Evolutionary conservation across 2,113 vertebrate genomes (phyloP).

Genomic region (Rhinoderma darwinii): DNA sequence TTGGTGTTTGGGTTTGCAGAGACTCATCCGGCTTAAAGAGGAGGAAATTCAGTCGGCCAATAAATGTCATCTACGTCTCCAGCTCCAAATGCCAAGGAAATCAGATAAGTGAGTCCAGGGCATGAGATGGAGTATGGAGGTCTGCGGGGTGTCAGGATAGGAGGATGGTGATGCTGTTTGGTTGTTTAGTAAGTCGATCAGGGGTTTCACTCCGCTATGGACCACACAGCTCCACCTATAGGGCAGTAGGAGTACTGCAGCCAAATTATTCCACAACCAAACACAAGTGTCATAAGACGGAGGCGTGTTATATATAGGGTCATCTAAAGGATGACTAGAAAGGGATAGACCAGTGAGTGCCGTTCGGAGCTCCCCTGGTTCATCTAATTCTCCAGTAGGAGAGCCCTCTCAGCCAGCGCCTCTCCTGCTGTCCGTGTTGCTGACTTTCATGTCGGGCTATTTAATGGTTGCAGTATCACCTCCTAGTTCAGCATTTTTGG

Average conservation of each 20-base stretch:
- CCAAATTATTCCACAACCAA: background rate
- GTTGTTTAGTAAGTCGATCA: background rate
- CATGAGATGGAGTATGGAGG: background rate
- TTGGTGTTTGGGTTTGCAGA: slow-evolving; percentile 94
- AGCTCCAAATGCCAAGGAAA: slow-evolving; percentile 90
- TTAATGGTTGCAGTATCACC: too few relatives aligned
- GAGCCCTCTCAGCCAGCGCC: too few relatives aligned
- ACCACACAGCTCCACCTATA: background rate
- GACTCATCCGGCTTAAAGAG: slow-evolving; percentile 92
- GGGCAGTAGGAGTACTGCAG: background rate
- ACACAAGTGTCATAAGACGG: too few relatives aligned
- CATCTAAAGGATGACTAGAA: too few relatives aligned
- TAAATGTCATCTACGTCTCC: slow-evolving; percentile 91
- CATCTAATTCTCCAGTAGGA: too few relatives aligned
- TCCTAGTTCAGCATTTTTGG: background rate
- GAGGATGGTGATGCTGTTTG: background rate
- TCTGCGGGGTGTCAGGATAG: too few relatives aligned
- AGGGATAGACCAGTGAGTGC: too few relatives aligned
- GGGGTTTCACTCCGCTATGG: background rate
- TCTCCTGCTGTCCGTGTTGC: too few relatives aligned
- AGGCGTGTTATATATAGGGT: too few relatives aligned
- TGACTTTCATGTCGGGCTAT: too few relatives aligned
- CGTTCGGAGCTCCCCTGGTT: too few relatives aligned
- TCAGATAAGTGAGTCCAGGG: slow-evolving; percentile 87
- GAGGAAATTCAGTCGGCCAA: slow-evolving; percentile 95